A percentile compares a stretch with the other conserved stretches of the same genome.
These are phyloP conservation scores for Ceratitis capitata DNA, from an alignment of 1,140 invertebrate genomes.

Conservation along the genomic window DNA sequence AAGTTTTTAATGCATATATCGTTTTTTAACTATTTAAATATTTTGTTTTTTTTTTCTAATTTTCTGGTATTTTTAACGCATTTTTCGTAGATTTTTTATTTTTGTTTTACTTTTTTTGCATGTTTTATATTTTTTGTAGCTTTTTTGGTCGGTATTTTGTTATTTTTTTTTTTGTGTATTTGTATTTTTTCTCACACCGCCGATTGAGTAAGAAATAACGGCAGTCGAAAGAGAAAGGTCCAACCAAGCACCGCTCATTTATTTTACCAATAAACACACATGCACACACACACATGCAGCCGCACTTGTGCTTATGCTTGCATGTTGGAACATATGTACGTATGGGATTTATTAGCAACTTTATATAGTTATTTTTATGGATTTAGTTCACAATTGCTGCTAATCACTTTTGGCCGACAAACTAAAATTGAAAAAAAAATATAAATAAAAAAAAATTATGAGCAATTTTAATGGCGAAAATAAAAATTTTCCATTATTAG, in stretches of 20 bases:
- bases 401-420: constrained; percentile 19
- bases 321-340: no score
- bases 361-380: not conserved
- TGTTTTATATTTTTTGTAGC: no score
- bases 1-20: no score
- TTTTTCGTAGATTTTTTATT: no score
- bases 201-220: not conserved
- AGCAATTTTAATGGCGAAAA: constrained; percentile 11
- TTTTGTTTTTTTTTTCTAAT: no score
- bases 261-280: not conserved
- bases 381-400: constrained; percentile 19
- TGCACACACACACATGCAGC: not conserved
- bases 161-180: not conserved
- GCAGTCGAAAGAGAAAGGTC: constrained; percentile 6
- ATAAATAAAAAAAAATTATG: constrained; percentile 29
- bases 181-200: not conserved
- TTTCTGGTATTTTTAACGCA: no score
- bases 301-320: no score
- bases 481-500: constrained; percentile 13
- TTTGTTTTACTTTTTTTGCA: no score
- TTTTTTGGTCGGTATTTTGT: no score
- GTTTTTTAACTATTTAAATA: no score
- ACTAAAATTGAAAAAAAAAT: no score
- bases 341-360: not conserved
- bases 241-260: not conserved